Evolutionary conservation across 2,888 invertebrate genomes (phyloP).

Genomic region (Tetranychus piercei): DNA sequence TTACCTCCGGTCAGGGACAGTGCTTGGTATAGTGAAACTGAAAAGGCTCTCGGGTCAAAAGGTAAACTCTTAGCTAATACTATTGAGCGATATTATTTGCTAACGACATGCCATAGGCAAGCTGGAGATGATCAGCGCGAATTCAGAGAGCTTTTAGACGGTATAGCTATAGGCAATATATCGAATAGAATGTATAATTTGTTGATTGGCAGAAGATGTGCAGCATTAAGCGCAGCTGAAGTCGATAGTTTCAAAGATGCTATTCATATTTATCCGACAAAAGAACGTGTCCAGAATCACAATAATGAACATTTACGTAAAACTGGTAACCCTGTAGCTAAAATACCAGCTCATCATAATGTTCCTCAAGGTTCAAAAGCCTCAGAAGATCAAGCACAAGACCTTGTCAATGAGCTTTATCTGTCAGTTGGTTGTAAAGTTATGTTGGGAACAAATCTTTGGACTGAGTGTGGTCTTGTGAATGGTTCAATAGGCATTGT

Average conservation of each 20-base stretch:
- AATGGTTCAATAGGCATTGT: background rate
- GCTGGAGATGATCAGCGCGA: background rate
- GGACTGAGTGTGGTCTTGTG: background rate
- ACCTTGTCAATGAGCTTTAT: background rate
- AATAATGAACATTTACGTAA: background rate
- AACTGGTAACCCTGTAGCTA: background rate
- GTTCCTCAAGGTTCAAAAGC: background rate
- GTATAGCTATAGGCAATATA: background rate
- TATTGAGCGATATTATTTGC: background rate
- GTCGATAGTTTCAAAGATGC: background rate
- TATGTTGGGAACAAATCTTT: background rate
- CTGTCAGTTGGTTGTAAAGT: background rate
- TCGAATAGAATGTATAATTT: background rate
- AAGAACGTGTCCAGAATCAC: background rate
- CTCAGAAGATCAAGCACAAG: background rate
- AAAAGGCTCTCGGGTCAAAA: fast-evolving
- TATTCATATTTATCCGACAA: background rate
- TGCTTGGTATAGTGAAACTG: background rate
- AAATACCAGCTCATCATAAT: background rate
- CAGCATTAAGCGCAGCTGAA: background rate
- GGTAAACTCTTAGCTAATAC: background rate
- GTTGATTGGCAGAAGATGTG: background rate
- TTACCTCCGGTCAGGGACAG: background rate
- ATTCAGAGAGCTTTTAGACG: background rate
- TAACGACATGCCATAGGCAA: background rate